phyloP scores from a whole-genome alignment of 1,140 invertebrate species.

The Mizuhopecten yessoensis region DNA sequence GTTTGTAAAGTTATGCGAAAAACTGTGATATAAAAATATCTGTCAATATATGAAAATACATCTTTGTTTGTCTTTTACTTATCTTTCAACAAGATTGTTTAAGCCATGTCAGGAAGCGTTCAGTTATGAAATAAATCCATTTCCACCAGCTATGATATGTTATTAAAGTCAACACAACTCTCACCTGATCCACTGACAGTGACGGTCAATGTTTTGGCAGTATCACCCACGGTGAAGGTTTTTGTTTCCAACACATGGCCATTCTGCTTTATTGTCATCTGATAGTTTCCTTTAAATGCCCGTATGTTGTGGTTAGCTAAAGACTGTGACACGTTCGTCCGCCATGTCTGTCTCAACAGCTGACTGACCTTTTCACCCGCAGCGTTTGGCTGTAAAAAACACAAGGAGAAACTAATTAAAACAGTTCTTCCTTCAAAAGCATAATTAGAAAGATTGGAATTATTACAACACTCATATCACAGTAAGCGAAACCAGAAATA shows the following conservation, averaged over 20 bases:
- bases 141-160: too few relatives aligned
- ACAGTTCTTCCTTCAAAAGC: neutral
- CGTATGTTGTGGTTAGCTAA: neutral
- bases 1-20: too few relatives aligned
- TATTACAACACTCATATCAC: too few relatives aligned
- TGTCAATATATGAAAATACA: too few relatives aligned
- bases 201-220: neutral
- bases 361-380: conserved; percentile 58
- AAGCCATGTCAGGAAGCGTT: too few relatives aligned
- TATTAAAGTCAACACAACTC: neutral
- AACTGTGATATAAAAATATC: too few relatives aligned
- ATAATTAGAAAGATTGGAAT: neutral
- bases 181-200: neutral
- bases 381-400: conserved; percentile 63
- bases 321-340: conserved; percentile 47
- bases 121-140: too few relatives aligned
- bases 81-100: too few relatives aligned
- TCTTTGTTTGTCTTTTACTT: too few relatives aligned
- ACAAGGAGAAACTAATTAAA: neutral
- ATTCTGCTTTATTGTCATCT: conserved; percentile 47
- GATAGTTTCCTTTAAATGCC: conserved; percentile 63
- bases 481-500: too few relatives aligned
- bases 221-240: conserved; percentile 46
- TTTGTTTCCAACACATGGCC: conserved; percentile 50
- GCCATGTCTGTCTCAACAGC: conserved; percentile 59